Evolutionary conservation across 2,113 vertebrate species (phyloP), one percentile per base, ranked within the genome.

Genomic region (Sinocyclocheilus rhinocerous): DNA sequence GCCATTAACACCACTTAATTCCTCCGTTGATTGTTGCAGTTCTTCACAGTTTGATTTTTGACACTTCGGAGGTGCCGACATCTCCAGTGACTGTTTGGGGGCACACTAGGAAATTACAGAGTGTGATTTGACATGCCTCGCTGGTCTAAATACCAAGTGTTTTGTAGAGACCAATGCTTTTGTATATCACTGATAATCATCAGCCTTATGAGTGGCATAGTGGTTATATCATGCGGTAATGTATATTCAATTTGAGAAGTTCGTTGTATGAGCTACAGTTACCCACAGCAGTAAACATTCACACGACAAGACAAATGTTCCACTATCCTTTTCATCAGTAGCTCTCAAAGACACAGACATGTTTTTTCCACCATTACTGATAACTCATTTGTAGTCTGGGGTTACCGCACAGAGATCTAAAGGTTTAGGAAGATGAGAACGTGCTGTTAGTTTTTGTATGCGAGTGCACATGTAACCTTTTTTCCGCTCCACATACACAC

Each of bases 301-400:
- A 50, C 4, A 48, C 42, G 15, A 50, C 50, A 45, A 45, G 50
- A 84, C 63, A 80, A 77, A 70, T 22, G 80, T 88, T 6, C 36
- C 84, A 87, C 69, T 76, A 75, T 84, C 57, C 16, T 36, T 85
- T 86, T 80, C 26, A 24, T 83, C 75, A 73, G 80, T 77, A 81
- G 22, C 69, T 75, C 36, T 76, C 12, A 59, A 70, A 83, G 80
- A 76, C 63, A 73, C 80, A 87, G 86, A 88, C 80, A 83, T 69
- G 59, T 76, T 89, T 77, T 81, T 88, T 79, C 16, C 89, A 81
- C 83, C 85, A 87, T 88, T 82, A 76, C 69, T 78, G 86, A 92
- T 91, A 93, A 91, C 87, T 63, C 88, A 65, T 69, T 70, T 81
- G 67, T 80, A 90, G 87, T 88, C 86, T 85, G 20, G 67, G 84